These are phyloP conservation scores for Damaliscus lunatus DNA, from an alignment of 2,113 vertebrate species.

Conservation along the genomic window DNA sequence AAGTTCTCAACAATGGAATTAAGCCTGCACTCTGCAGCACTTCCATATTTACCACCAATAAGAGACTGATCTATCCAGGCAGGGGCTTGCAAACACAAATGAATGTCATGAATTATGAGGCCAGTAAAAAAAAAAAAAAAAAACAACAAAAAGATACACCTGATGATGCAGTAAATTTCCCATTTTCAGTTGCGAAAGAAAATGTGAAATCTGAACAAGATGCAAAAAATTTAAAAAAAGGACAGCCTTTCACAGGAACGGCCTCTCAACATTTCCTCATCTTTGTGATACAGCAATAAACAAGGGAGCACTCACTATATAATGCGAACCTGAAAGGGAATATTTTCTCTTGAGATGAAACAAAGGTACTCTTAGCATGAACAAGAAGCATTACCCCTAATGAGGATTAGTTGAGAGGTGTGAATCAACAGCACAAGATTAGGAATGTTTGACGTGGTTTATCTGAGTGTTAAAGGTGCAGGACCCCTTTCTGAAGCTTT, in stretches of 20 bases:
- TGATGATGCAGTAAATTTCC: conserved; percentile 59
- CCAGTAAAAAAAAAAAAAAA: conserved; percentile 42
- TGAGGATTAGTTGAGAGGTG: conserved; percentile 77
- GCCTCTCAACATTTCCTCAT: conserved; percentile 70
- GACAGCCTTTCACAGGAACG: conserved; percentile 58
- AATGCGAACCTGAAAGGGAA: neutral
- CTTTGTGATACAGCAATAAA: conserved; percentile 65
- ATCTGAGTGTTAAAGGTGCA: conserved; percentile 82
- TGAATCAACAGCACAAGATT: conserved; percentile 71
- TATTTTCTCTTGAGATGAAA: conserved; percentile 54
- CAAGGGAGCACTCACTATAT: fast-evolving
- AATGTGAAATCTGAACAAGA: conserved; percentile 67
- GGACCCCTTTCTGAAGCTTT: conserved; percentile 62
- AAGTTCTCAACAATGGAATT: neutral
- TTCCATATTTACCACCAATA: conserved; percentile 38
- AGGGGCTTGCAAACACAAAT: conserved; percentile 75
- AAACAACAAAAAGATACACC: conserved; percentile 5
- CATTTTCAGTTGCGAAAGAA: conserved; percentile 67
- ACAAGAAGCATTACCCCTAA: conserved; percentile 60
- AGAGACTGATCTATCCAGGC: conserved; percentile 67
- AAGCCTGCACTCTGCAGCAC: neutral
- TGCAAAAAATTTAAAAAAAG: conserved; percentile 57
- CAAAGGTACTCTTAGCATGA: conserved; percentile 48
- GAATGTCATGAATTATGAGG: conserved; percentile 74
- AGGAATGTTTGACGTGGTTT: conserved; percentile 65